Evolutionary conservation across 37 sponge, comb jelly and placozoan genomes (phyloP).

Genomic region (Axinella damicornis): DNA sequence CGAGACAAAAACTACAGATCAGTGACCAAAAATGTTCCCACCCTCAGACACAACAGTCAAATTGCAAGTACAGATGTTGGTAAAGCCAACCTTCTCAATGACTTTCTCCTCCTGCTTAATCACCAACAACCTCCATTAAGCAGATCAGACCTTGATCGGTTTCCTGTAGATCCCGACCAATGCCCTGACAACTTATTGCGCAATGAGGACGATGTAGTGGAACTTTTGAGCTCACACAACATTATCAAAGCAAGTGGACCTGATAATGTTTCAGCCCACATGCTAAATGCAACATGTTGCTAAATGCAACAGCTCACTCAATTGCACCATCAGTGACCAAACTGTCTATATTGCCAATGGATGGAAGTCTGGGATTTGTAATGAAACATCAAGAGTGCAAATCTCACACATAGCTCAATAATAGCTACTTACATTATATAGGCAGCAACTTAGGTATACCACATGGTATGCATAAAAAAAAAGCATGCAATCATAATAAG

Average conservation of each 20-base stretch:
- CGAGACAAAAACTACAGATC: too few relatives aligned
- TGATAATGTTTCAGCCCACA: not conserved
- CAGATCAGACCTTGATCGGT: not conserved
- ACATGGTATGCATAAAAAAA: too few relatives aligned
- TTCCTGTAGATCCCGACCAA: not conserved
- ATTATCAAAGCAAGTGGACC: not conserved
- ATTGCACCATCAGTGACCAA: not conserved
- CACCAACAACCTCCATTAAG: not conserved
- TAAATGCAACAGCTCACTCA: not conserved
- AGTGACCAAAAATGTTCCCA: too few relatives aligned
- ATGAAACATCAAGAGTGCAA: too few relatives aligned
- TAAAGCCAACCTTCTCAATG: slow-evolving; percentile 3
- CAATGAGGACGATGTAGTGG: not conserved
- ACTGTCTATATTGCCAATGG: too few relatives aligned
- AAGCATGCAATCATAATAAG: too few relatives aligned
- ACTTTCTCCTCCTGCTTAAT: not conserved
- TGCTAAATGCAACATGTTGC: too few relatives aligned
- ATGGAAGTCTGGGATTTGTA: too few relatives aligned
- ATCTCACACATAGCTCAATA: too few relatives aligned
- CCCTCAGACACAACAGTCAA: too few relatives aligned
- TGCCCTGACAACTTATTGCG: not conserved
- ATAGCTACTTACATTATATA: too few relatives aligned
- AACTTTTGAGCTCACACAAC: not conserved
- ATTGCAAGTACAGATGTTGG: not conserved
- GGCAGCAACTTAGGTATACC: too few relatives aligned